Conservation (phyloP, 1,140 invertebrate species). For the Nasonia longicornis region DNA sequence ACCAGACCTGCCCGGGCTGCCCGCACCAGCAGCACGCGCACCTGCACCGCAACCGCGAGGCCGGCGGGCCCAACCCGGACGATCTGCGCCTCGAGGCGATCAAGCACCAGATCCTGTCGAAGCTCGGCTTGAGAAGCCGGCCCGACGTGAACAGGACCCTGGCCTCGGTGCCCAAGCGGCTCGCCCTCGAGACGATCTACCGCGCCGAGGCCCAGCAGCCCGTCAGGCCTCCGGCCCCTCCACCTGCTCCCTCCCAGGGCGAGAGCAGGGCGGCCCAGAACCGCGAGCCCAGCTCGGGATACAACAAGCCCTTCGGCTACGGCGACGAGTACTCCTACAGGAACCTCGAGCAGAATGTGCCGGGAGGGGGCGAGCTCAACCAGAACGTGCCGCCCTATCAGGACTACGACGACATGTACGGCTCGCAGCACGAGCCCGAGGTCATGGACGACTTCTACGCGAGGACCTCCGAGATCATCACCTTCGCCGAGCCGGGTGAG, state of each 20-base stretch:
- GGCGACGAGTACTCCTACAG: constrained; percentile 62
- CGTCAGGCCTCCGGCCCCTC: constrained; percentile 47
- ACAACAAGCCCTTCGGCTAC: constrained; percentile 57
- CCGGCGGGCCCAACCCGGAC: constrained; percentile 65
- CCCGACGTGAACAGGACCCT: constrained; percentile 79
- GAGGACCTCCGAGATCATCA: constrained; percentile 84
- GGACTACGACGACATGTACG: constrained; percentile 57
- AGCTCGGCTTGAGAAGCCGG: constrained; percentile 76
- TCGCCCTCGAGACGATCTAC: constrained; percentile 78
- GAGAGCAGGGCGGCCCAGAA: no score
- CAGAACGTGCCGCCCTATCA: constrained; percentile 50
- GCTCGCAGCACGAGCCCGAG: constrained; percentile 57
- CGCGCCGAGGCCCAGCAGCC: constrained; percentile 72
- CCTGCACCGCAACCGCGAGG: constrained; percentile 53
- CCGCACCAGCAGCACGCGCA: constrained; percentile 61
- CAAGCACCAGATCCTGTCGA: constrained; percentile 81
- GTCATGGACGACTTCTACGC: constrained; percentile 81
- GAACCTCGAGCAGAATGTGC: constrained; percentile 55
- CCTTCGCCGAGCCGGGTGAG: constrained; percentile 85
- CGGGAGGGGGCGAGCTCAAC: neutral
- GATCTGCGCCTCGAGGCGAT: constrained; percentile 79
- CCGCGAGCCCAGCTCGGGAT: neutral
- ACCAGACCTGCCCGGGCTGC: constrained; percentile 65
- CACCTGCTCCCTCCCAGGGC: neutral
- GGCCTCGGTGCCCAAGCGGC: constrained; percentile 72